Percentiles rank a stretch among this genome's conserved stretches.
Evolutionary conservation across 2,888 invertebrate species (phyloP).

Genomic region (Octonoba sinensis): DNA sequence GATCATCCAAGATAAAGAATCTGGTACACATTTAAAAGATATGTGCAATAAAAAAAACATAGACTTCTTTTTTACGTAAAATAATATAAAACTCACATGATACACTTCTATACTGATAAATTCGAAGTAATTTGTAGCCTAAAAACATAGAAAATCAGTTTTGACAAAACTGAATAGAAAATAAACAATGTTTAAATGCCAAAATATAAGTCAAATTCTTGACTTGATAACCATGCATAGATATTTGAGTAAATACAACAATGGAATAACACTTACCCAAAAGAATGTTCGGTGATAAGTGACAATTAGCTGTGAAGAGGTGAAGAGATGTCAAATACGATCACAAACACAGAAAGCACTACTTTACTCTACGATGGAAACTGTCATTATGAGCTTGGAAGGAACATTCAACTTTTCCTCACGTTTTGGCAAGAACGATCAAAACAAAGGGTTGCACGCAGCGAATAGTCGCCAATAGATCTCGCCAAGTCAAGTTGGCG

Average conservation of each 20-base stretch:
- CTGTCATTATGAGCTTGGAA: not conserved
- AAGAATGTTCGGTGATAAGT: not conserved
- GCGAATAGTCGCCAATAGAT: slow-evolving; percentile 1
- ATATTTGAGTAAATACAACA: not conserved
- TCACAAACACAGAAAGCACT: not conserved
- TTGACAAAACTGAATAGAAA: too few relatives aligned
- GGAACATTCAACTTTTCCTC: slow-evolving; percentile 40
- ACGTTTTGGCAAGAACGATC: slow-evolving; percentile 20
- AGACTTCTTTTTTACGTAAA: too few relatives aligned
- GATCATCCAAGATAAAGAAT: too few relatives aligned
- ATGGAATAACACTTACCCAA: not conserved
- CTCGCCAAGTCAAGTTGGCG: slow-evolving; percentile 7
- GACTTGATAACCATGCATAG: not conserved
- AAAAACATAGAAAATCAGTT: too few relatives aligned
- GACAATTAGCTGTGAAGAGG: not conserved
- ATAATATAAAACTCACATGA: too few relatives aligned
- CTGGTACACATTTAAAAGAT: too few relatives aligned
- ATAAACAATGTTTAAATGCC: too few relatives aligned
- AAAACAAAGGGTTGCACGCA: slow-evolving; percentile 51
- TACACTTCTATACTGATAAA: too few relatives aligned
- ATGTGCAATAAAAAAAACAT: too few relatives aligned
- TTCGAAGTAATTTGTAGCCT: too few relatives aligned
- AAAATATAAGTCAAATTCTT: too few relatives aligned
- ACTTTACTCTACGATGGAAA: not conserved
- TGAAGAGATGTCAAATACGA: not conserved